Evolutionary conservation across 2,797 vertebrate species (phyloP).

Genomic region (Gastrophryne carolinensis): DNA sequence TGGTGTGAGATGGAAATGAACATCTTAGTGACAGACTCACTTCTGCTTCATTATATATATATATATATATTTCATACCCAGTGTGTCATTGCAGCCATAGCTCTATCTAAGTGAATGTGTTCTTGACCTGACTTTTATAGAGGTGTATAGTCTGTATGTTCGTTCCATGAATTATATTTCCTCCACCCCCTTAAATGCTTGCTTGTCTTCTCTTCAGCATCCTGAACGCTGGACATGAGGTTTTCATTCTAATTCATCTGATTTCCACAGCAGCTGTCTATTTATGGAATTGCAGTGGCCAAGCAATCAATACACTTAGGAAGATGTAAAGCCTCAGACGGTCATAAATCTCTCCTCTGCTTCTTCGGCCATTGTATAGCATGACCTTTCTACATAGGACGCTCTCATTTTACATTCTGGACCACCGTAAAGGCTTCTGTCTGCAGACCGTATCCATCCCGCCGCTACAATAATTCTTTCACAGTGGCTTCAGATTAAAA

Average conservation of each 20-base stretch:
- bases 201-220: background rate
- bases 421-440: background rate
- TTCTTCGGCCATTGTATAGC: background rate
- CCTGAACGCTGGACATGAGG: background rate
- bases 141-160: background rate
- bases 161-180: background rate
- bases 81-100: background rate
- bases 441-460: background rate
- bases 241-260: constrained; percentile 3
- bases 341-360: background rate
- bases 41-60: background rate
- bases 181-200: background rate
- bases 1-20: background rate
- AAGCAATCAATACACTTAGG: background rate
- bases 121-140: constrained; percentile 4
- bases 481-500: background rate
- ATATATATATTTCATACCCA: background rate
- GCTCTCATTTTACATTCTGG: background rate
- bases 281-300: constrained; percentile 12
- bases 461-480: background rate
- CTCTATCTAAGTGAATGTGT: background rate
- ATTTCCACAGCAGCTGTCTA: constrained; percentile 14
- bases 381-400: background rate
- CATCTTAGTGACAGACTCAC: background rate
- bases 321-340: constrained; percentile 4